Conservation (phyloP, 2,797 vertebrate species). For the Chromobotia macracanthus region DNA sequence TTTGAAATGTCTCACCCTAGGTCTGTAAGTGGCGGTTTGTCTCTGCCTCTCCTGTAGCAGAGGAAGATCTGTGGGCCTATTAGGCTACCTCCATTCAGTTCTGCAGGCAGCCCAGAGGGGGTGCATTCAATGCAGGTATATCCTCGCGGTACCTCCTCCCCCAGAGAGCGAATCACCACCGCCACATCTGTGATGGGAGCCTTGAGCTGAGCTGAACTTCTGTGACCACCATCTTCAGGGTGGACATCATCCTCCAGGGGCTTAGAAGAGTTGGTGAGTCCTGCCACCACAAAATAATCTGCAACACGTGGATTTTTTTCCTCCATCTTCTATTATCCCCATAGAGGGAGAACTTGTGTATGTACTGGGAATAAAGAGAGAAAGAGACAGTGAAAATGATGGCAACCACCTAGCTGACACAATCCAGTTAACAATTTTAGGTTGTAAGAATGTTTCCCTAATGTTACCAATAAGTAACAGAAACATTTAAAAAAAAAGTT, state of each 20-base stretch:
- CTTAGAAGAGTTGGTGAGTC: constrained; percentile 90
- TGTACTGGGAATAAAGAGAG: constrained; percentile 62
- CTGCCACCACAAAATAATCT: constrained; percentile 98
- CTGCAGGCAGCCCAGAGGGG: constrained; percentile 91
- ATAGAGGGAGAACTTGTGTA: constrained; percentile 62
- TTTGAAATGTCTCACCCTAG: constrained; percentile 83
- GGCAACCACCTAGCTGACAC: no score
- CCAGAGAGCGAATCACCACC: constrained; percentile 92
- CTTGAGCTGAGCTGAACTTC: constrained; percentile 84
- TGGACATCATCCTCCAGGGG: constrained; percentile 96
- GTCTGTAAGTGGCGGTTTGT: constrained; percentile 97
- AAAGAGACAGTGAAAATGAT: neutral
- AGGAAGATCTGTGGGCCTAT: constrained; percentile 95
- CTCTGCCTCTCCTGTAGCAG: constrained; percentile 93
- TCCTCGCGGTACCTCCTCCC: constrained; percentile 91
- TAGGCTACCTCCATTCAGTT: constrained; percentile 95
- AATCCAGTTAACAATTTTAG: no score
- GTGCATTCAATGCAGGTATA: constrained; percentile 91
- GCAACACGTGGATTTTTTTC: constrained; percentile 97
- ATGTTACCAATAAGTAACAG: no score
- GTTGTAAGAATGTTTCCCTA: no score
- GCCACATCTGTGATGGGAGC: constrained; percentile 95
- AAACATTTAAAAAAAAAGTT: no score
- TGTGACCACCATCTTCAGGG: constrained; percentile 88
- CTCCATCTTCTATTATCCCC: constrained; percentile 97